These are phyloP conservation scores for Mus spicilegus DNA, from an alignment of 2,113 vertebrate genomes.

Conservation along the genomic window DNA sequence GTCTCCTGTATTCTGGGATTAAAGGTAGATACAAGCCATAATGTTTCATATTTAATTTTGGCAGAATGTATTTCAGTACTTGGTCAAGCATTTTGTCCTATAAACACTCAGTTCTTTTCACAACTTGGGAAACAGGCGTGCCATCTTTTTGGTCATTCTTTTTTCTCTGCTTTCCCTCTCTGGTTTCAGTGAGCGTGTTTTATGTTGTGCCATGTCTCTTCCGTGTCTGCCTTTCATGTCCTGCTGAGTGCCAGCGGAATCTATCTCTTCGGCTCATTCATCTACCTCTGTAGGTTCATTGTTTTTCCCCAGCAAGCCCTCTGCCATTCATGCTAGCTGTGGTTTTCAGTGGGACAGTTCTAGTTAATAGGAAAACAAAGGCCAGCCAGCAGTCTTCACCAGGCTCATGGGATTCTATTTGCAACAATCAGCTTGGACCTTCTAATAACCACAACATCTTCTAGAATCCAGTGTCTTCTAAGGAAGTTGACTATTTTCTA, in stretches of 20 bases:
- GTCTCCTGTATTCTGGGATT: background rate
- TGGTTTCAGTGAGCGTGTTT: background rate
- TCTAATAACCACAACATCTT: background rate
- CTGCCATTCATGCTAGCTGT: background rate
- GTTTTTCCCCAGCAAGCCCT: background rate
- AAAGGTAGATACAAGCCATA: background rate
- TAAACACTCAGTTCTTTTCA: background rate
- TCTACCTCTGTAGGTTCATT: background rate
- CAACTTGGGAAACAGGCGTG: background rate
- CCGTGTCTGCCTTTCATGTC: background rate
- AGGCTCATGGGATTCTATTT: background rate
- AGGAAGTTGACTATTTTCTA: background rate
- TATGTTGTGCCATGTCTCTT: background rate
- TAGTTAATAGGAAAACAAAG: background rate
- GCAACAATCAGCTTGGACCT: background rate
- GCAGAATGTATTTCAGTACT: background rate
- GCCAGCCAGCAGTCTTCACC: background rate
- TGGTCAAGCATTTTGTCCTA: background rate
- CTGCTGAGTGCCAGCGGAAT: background rate
- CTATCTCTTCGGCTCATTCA: background rate
- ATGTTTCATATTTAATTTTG: constrained; percentile 11
- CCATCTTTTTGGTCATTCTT: background rate
- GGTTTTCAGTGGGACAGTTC: background rate
- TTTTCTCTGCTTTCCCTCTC: background rate
- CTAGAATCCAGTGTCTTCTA: background rate